Percentiles rank a stretch among this genome's conserved stretches.
phyloP scores from a whole-genome alignment of 1,140 invertebrate species.

The Drosophila mauritiana region DNA sequence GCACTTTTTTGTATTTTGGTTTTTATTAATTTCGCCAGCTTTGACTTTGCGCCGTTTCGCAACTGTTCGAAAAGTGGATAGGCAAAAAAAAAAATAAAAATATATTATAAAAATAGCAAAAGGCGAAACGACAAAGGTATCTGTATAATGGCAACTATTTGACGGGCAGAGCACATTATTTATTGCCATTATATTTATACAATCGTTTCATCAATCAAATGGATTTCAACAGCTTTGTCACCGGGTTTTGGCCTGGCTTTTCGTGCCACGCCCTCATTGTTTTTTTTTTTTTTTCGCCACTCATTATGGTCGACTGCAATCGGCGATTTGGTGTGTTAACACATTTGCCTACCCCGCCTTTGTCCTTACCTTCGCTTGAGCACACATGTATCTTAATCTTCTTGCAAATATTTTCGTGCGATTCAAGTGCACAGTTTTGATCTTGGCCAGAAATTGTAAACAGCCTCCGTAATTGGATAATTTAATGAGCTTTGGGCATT shows the following conservation, averaged over 20 bases:
- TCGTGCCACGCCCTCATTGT: conserved; percentile 21
- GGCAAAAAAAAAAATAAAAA: conserved; percentile 5
- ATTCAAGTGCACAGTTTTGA: conserved; percentile 42
- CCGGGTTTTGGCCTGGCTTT: conserved; percentile 8
- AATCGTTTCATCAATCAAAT: conserved; percentile 76
- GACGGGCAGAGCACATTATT: conserved; percentile 59
- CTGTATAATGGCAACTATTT: conserved; percentile 17
- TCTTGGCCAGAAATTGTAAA: conserved; percentile 22
- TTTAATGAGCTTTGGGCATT: conserved; percentile 2
- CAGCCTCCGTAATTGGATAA: conserved; percentile 10
- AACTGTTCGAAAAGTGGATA: conserved; percentile 21
- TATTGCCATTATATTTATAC: conserved; percentile 71
- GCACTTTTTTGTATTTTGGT: background rate
- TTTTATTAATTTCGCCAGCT: conserved; percentile 3
- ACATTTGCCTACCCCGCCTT: conserved; percentile 36
- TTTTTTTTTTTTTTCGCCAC: conserved; percentile 12
- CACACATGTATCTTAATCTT: conserved; percentile 38
- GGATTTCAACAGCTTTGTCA: conserved; percentile 66
- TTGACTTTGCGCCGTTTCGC: conserved; percentile 20
- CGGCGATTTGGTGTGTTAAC: conserved; percentile 43
- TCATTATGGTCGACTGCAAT: conserved; percentile 55
- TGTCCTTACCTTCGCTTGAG: conserved; percentile 40
- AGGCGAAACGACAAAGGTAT: conserved; percentile 9
- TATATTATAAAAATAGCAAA: conserved; percentile 6
- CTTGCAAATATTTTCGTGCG: conserved; percentile 31